Percentiles rank a stretch among this genome's conserved stretches.
Conservation (phyloP, 2,797 vertebrate species). For the Takifugu rubripes region DNA sequence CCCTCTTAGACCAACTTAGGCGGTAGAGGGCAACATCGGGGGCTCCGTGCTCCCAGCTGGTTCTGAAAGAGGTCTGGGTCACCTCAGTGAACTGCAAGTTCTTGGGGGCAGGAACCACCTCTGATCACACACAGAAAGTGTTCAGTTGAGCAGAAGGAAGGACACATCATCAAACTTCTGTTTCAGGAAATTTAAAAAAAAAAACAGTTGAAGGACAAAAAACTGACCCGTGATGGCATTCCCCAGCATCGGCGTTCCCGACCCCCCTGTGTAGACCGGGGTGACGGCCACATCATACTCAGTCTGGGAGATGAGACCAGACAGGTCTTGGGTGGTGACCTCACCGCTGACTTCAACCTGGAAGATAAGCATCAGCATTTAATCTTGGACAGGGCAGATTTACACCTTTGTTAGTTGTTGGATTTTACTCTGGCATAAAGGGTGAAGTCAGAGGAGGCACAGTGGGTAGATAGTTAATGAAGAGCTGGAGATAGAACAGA, state of each 20-base stretch:
- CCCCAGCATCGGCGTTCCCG: slow-evolving; percentile 72
- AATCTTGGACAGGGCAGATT: too few species aligned
- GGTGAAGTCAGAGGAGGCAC: too few species aligned
- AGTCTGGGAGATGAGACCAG: slow-evolving; percentile 84
- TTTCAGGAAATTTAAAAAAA: background rate
- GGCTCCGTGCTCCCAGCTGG: slow-evolving; percentile 90
- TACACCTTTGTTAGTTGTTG: too few species aligned
- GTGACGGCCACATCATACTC: slow-evolving; percentile 84
- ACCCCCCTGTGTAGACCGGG: slow-evolving; percentile 82
- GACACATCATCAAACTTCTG: slow-evolving; percentile 8
- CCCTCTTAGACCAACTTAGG: slow-evolving; percentile 82
- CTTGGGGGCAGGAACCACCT: slow-evolving; percentile 87
- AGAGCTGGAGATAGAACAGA: too few species aligned
- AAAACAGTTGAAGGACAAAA: background rate
- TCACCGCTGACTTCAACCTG: slow-evolving; percentile 84
- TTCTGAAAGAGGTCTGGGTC: slow-evolving; percentile 85
- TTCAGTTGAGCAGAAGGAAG: slow-evolving; percentile 16
- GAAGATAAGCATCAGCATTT: too few species aligned
- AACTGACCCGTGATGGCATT: slow-evolving; percentile 83
- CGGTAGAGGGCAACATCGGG: slow-evolving; percentile 90
- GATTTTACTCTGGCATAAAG: too few species aligned
- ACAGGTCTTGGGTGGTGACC: slow-evolving; percentile 73
- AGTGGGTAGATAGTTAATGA: too few species aligned
- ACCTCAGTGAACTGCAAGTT: slow-evolving; percentile 86
- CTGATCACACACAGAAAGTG: slow-evolving; percentile 53